phyloP scores from a whole-genome alignment of 2,888 invertebrate species.

The Acleris emargana region DNA sequence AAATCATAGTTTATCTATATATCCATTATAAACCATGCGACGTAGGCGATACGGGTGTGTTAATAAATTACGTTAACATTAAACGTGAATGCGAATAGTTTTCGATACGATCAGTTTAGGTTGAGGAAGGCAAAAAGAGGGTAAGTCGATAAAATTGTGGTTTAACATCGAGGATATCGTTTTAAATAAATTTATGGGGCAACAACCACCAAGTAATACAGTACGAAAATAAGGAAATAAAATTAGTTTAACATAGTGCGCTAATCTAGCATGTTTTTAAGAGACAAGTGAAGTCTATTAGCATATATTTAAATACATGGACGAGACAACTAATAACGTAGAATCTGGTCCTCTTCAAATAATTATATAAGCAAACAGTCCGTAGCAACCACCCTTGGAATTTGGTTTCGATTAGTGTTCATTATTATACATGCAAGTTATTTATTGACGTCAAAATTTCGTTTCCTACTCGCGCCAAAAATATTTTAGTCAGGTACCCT shows the following conservation, averaged over 20 bases:
- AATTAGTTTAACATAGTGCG: too few species aligned
- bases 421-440: too few species aligned
- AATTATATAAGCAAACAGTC: too few species aligned
- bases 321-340: too few species aligned
- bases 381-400: not conserved
- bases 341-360: too few species aligned
- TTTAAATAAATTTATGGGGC: too few species aligned
- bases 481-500: slow-evolving; percentile 20
- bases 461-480: not conserved
- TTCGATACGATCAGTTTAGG: not conserved
- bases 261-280: too few species aligned
- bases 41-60: not conserved
- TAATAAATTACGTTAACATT: not conserved
- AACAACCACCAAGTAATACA: too few species aligned
- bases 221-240: too few species aligned
- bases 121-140: slow-evolving; percentile 1
- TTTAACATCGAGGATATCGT: too few species aligned
- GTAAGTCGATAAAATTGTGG: not conserved
- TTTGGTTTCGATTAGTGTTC: not conserved
- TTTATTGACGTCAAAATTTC: not conserved
- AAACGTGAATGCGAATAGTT: not conserved
- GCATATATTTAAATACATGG: too few species aligned
- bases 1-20: slow-evolving; percentile 15
- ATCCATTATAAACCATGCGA: not conserved
- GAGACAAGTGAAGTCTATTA: too few species aligned